Conservation (phyloP, 2,797 vertebrate genomes). For the Aeoliscus strigatus region DNA sequence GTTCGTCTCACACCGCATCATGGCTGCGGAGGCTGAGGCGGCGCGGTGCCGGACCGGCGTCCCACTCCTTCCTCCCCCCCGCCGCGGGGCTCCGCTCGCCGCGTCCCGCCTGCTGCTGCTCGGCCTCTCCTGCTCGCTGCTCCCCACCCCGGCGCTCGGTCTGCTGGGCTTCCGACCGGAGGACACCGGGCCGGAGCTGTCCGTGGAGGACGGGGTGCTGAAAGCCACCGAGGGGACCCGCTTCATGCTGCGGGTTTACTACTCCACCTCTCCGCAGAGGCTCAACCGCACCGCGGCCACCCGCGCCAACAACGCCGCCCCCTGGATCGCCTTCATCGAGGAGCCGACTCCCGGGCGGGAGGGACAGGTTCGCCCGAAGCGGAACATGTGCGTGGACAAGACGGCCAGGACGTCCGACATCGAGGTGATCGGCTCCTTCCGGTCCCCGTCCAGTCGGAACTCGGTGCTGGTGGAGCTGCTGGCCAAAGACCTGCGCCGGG, state of each 20-base stretch:
- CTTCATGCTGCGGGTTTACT: constrained; percentile 89
- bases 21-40: constrained; percentile 83
- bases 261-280: constrained; percentile 66
- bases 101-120: constrained; percentile 71
- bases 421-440: constrained; percentile 87
- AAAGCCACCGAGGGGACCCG: constrained; percentile 88
- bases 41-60: too few relatives aligned
- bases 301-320: constrained; percentile 57
- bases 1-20: constrained; percentile 78
- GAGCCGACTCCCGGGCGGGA: constrained; percentile 72
- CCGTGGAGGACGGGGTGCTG: constrained; percentile 85
- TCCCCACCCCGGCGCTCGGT: constrained; percentile 76
- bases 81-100: too few relatives aligned
- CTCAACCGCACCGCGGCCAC: constrained; percentile 56
- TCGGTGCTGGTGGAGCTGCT: constrained; percentile 89
- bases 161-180: constrained; percentile 89
- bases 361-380: constrained; percentile 46
- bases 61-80: too few relatives aligned
- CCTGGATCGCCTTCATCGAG: constrained; percentile 88
- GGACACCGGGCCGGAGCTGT: constrained; percentile 86
- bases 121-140: constrained; percentile 63
- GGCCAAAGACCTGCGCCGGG: constrained; percentile 87
- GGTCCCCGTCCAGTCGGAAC: constrained; percentile 76
- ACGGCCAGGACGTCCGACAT: constrained; percentile 88
- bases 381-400: constrained; percentile 82